Evolutionary conservation across 2,888 invertebrate genomes (phyloP).

Genomic region (Cantharis rufa): DNA sequence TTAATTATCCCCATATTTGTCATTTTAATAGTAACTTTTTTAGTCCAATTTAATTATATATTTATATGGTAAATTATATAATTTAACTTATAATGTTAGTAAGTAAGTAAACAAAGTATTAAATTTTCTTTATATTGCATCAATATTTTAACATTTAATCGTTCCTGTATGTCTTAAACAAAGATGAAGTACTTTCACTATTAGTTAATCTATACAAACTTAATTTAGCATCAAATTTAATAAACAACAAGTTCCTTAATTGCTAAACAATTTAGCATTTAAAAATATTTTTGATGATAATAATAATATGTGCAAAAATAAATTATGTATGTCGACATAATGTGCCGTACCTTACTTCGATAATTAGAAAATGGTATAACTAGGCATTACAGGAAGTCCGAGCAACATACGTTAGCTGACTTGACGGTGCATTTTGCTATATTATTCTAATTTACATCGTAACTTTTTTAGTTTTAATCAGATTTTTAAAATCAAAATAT

Average conservation of each 20-base stretch:
- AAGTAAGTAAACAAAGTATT: background rate
- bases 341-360: background rate
- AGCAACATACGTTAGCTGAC: background rate
- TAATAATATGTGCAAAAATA: background rate
- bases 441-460: too few relatives aligned
- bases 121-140: background rate
- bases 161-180: background rate
- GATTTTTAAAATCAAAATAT: background rate
- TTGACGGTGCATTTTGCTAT: too few relatives aligned
- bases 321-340: background rate
- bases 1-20: background rate
- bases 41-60: background rate
- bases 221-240: background rate
- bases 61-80: background rate
- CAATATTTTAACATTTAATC: background rate
- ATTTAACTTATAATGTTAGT: background rate
- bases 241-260: background rate
- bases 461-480: background rate
- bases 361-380: background rate
- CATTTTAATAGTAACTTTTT: background rate
- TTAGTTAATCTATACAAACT: background rate
- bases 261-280: background rate
- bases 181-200: slow-evolving; percentile 4
- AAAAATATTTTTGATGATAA: background rate
- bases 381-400: background rate